These are phyloP conservation scores for Drosophila suzukii DNA, from an alignment of 1,140 invertebrate genomes.

Conservation along the genomic window DNA sequence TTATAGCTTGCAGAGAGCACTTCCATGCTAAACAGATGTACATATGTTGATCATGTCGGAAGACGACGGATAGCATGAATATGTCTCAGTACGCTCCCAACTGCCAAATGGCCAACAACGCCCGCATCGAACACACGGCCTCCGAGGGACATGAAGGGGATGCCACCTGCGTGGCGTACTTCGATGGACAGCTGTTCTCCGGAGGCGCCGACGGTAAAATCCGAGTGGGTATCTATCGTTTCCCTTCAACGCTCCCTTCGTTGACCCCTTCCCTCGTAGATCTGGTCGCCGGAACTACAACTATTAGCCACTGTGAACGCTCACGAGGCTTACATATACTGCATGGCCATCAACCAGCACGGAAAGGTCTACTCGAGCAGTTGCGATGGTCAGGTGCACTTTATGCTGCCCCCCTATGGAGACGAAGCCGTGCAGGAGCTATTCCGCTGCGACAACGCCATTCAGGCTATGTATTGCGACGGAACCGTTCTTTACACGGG, in stretches of 20 bases:
- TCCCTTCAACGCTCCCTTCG: background rate
- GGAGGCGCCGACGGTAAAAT: slow-evolving; percentile 84
- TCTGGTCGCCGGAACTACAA: slow-evolving; percentile 63
- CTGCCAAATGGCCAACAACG: slow-evolving; percentile 54
- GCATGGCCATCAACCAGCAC: slow-evolving; percentile 69
- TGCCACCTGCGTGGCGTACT: slow-evolving; percentile 67
- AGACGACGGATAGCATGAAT: background rate
- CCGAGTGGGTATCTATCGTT: slow-evolving; percentile 62
- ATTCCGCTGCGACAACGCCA: slow-evolving; percentile 74
- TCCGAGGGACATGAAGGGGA: slow-evolving; percentile 79
- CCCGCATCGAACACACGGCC: slow-evolving; percentile 63
- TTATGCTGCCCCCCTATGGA: slow-evolving; percentile 66
- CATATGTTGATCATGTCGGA: background rate
- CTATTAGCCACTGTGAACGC: slow-evolving; percentile 61
- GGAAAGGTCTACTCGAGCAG: slow-evolving; percentile 82
- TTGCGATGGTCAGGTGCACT: slow-evolving; percentile 80
- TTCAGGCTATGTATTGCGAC: slow-evolving; percentile 76
- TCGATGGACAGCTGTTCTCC: slow-evolving; percentile 72
- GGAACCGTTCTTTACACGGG: slow-evolving; percentile 74
- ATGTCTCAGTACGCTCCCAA: slow-evolving; percentile 32
- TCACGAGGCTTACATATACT: slow-evolving; percentile 80
- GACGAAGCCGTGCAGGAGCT: slow-evolving; percentile 57
- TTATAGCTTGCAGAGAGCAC: slow-evolving; percentile 33
- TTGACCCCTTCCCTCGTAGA: slow-evolving; percentile 28
- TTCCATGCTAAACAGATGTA: slow-evolving; percentile 22